A percentile compares a stretch with the other conserved stretches of the same genome.
phyloP scores from a whole-genome alignment of 2,797 vertebrate genomes.

The Vultur gryphus region DNA sequence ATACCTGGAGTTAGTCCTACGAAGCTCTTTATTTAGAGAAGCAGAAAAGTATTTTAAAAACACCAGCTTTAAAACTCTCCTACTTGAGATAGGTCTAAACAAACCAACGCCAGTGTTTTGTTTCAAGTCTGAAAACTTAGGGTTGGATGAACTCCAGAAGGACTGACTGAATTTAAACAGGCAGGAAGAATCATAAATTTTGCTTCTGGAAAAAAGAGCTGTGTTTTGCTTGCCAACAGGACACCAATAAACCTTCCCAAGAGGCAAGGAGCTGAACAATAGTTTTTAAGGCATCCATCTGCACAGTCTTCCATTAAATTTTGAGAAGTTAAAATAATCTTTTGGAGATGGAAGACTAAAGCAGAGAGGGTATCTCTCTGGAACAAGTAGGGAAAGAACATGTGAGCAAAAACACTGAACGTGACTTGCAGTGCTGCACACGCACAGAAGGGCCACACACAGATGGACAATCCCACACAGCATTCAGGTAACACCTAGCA shows the following conservation, averaged over 20 bases:
- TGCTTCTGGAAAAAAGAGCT: background rate
- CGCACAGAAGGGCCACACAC: background rate
- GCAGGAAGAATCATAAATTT: constrained; percentile 8
- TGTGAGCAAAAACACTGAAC: background rate
- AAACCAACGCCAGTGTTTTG: background rate
- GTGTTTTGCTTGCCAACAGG: background rate
- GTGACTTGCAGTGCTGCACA: background rate
- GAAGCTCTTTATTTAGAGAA: background rate
- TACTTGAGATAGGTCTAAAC: background rate
- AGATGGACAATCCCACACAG: background rate
- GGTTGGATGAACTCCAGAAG: constrained; percentile 1
- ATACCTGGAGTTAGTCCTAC: background rate
- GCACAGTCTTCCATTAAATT: background rate
- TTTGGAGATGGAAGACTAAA: background rate
- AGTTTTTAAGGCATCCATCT: background rate
- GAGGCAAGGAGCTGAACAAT: background rate
- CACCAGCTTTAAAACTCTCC: background rate
- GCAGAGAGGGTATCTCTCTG: background rate
- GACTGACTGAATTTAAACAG: background rate
- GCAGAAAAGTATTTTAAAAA: background rate
- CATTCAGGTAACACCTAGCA: background rate
- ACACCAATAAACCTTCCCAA: background rate
- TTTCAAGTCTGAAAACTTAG: background rate
- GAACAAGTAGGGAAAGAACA: background rate
- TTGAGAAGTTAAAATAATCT: background rate